Percentiles rank a stretch among this genome's conserved stretches.
phyloP scores from a whole-genome alignment of 2,113 vertebrate genomes.

The Siniperca chuatsi region DNA sequence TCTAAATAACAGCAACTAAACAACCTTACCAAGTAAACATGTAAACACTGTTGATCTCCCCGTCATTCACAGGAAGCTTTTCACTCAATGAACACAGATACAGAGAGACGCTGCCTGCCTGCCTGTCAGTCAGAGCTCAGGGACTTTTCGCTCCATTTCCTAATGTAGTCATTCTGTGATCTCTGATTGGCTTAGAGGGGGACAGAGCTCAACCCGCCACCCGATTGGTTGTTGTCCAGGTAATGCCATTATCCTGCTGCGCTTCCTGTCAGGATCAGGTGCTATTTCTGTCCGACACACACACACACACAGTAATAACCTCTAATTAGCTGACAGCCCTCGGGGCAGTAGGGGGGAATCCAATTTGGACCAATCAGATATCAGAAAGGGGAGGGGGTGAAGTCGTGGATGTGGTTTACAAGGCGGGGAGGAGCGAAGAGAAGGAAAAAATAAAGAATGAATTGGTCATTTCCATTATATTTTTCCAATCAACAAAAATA shows the following conservation, averaged over 20 bases:
- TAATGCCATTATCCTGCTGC: slow-evolving; percentile 71
- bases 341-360: slow-evolving; percentile 21
- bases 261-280: slow-evolving; percentile 75
- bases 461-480: not conserved
- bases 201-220: slow-evolving; percentile 36
- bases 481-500: no score
- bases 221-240: slow-evolving; percentile 68
- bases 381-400: not conserved
- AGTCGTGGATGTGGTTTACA: not conserved
- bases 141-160: slow-evolving; percentile 60
- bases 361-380: slow-evolving; percentile 50
- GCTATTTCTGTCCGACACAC: slow-evolving; percentile 68
- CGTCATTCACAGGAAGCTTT: slow-evolving; percentile 14
- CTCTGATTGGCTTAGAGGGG: slow-evolving; percentile 74
- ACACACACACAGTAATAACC: slow-evolving; percentile 30
- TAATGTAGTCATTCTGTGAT: slow-evolving; percentile 54
- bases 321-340: slow-evolving; percentile 52
- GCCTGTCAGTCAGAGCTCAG: slow-evolving; percentile 58
- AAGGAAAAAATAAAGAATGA: not conserved
- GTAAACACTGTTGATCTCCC: slow-evolving; percentile 25
- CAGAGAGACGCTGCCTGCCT: slow-evolving; percentile 19
- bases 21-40: slow-evolving; percentile 49
- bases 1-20: not conserved
- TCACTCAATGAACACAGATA: slow-evolving; percentile 35
- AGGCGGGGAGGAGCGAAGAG: not conserved